These are phyloP conservation scores for Tineola bisselliella DNA, from an alignment of 2,888 invertebrate species.

Conservation along the genomic window DNA sequence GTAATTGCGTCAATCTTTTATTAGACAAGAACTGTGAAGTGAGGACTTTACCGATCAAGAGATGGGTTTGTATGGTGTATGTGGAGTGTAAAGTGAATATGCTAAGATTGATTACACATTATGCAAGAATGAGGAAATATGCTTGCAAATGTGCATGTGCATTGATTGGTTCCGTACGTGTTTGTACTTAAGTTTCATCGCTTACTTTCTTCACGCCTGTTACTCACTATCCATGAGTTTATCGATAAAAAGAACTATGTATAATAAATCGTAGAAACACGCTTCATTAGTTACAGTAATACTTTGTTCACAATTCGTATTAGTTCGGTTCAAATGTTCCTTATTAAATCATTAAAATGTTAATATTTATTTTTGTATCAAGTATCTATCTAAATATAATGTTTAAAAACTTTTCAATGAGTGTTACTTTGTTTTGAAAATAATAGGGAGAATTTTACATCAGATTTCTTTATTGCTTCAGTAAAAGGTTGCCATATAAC, in stretches of 20 bases:
- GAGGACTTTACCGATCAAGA: background rate
- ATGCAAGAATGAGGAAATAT: background rate
- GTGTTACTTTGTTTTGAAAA: too few species aligned
- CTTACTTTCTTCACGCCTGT: background rate
- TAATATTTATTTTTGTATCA: too few species aligned
- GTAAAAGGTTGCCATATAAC: background rate
- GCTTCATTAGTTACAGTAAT: background rate
- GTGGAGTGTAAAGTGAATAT: background rate
- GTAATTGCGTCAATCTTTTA: background rate
- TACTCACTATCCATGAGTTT: background rate
- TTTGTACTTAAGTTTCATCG: background rate
- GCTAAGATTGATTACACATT: background rate
- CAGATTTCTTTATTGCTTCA: too few species aligned
- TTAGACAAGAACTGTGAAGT: background rate
- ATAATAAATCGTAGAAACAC: background rate
- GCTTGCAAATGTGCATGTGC: background rate
- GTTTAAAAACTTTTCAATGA: too few species aligned
- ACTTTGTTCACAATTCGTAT: background rate
- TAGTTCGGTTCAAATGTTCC: too few species aligned
- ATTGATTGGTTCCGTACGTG: background rate
- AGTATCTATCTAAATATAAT: too few species aligned
- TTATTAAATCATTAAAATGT: too few species aligned
- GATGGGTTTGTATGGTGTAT: too few species aligned
- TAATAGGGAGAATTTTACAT: too few species aligned
- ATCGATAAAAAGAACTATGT: background rate